Conservation (phyloP, 1,140 invertebrate species). For the Notospermus geniculatus region DNA sequence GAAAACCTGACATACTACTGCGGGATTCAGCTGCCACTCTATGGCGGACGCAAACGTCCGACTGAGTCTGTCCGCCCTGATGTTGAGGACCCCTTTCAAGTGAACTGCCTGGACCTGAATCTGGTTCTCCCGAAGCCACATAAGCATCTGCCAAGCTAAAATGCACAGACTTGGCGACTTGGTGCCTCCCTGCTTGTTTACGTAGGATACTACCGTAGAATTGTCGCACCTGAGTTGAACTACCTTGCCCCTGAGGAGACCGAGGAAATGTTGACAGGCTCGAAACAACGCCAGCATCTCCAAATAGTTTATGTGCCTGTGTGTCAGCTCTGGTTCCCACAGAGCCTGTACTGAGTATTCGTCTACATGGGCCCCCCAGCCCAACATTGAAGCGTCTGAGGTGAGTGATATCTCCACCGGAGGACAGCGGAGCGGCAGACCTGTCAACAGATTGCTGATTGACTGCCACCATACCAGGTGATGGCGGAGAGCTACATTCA, state of each 20-base stretch:
- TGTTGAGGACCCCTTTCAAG: neutral
- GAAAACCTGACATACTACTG: too few species aligned
- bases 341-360: conserved; percentile 2
- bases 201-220: neutral
- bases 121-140: neutral
- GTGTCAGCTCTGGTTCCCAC: neutral
- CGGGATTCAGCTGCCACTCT: neutral
- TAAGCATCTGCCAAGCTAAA: neutral
- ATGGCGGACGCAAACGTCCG: neutral
- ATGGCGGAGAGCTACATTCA: conserved; percentile 13
- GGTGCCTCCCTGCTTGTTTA: conserved; percentile 2
- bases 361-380: conserved; percentile 18
- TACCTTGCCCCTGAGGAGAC: neutral
- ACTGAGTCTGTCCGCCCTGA: neutral
- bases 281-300: neutral
- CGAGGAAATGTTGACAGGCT: too few species aligned
- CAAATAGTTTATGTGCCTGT: conserved; percentile 5
- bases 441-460: conserved; percentile 15
- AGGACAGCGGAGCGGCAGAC: conserved; percentile 11
- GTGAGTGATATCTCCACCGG: conserved; percentile 12
- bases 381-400: conserved; percentile 13
- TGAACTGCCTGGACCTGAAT: neutral
- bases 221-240: neutral
- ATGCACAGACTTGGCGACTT: neutral
- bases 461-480: conserved; percentile 12